These are phyloP conservation scores for Myotis findleyi DNA, from an alignment of 2,797 vertebrate genomes.

Conservation along the genomic window DNA sequence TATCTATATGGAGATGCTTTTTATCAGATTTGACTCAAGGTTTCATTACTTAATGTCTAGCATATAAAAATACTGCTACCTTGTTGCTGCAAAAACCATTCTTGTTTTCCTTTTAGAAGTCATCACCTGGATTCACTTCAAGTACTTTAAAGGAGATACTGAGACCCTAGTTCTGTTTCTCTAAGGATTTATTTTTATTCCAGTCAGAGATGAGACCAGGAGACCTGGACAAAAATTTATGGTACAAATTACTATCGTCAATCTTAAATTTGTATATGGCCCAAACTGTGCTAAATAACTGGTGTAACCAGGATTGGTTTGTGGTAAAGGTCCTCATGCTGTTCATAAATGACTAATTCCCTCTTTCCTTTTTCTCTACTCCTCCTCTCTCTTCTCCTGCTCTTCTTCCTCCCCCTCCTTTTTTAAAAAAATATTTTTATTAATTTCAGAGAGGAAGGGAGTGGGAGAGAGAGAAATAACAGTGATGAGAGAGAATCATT, in stretches of 20 bases:
- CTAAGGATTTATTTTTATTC: constrained; percentile 57
- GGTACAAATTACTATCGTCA: neutral
- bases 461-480: too few species aligned
- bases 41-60: neutral
- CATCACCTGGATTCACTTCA: constrained; percentile 6
- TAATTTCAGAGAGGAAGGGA: too few species aligned
- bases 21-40: neutral
- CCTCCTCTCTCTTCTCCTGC: neutral
- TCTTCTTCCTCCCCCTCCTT: neutral
- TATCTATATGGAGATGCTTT: neutral
- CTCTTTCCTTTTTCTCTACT: neutral
- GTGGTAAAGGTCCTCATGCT: neutral
- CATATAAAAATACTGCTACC: neutral
- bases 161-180: constrained; percentile 1
- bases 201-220: neutral
- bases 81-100: neutral
- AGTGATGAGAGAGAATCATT: too few species aligned
- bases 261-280: constrained; percentile 34
- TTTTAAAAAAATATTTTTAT: neutral
- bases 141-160: neutral
- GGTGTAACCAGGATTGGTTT: neutral
- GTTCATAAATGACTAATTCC: neutral
- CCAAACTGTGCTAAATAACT: neutral
- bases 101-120: constrained; percentile 22
- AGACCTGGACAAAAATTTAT: neutral